These are phyloP conservation scores for Lithophane leautieri DNA, from an alignment of 2,888 invertebrate species.

Conservation along the genomic window DNA sequence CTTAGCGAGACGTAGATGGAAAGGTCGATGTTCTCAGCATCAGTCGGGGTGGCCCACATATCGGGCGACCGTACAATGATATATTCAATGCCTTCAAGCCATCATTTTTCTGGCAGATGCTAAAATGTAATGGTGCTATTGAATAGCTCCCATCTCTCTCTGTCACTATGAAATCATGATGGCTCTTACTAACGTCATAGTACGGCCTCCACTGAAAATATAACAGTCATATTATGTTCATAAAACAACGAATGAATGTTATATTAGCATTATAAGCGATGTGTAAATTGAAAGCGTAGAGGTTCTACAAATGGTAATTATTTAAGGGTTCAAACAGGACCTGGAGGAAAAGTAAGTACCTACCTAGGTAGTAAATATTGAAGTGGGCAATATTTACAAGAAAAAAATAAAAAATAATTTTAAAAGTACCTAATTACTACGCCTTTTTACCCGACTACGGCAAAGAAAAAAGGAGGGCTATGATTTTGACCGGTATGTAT, in stretches of 20 bases:
- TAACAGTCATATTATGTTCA: no score
- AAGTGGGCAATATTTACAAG: background rate
- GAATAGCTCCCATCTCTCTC: background rate
- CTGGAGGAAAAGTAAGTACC: background rate
- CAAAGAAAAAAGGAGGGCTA: no score
- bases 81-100: background rate
- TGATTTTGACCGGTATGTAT: no score
- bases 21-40: background rate
- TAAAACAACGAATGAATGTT: no score
- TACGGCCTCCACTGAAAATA: background rate
- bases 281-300: no score
- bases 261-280: no score
- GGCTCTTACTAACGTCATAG: background rate
- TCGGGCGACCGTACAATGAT: background rate
- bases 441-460: no score
- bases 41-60: no score
- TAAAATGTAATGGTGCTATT: background rate
- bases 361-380: background rate
- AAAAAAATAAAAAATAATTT: background rate
- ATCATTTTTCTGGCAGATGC: background rate
- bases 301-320: no score
- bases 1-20: background rate
- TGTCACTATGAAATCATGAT: slow-evolving; percentile 2
- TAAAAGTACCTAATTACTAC: background rate
- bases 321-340: background rate